A percentile compares a stretch with the other conserved stretches of the same genome.
These are phyloP conservation scores for Ecliptopera silaceata DNA, from an alignment of 2,888 invertebrate genomes.

Conservation along the genomic window DNA sequence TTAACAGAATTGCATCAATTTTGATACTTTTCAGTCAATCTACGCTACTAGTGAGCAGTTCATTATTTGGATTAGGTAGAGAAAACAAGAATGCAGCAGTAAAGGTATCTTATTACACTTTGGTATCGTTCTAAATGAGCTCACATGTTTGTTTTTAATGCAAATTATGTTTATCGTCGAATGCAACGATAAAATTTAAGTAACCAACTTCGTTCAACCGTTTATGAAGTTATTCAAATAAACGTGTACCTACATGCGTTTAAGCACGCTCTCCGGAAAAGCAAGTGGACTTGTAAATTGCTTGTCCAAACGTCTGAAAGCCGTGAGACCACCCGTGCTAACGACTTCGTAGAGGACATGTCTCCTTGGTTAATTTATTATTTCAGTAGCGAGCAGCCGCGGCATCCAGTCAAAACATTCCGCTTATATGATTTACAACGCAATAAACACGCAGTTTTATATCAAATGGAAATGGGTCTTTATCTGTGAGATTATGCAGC, in stretches of 20 bases:
- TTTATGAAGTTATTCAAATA: slow-evolving; percentile 12
- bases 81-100: not conserved
- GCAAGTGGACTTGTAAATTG: slow-evolving; percentile 54
- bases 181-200: not conserved
- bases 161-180: slow-evolving; percentile 10
- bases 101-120: not conserved
- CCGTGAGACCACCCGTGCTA: slow-evolving; percentile 72
- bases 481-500: slow-evolving; percentile 72
- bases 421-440: slow-evolving; percentile 75
- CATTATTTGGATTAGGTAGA: not conserved
- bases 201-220: slow-evolving; percentile 6
- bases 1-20: no score
- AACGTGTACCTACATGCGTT: not conserved
- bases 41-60: not conserved
- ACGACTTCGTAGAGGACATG: slow-evolving; percentile 65
- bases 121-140: not conserved
- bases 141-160: slow-evolving; percentile 13
- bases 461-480: slow-evolving; percentile 79
- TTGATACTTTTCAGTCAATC: no score
- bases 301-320: slow-evolving; percentile 46
- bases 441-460: slow-evolving; percentile 76
- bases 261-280: slow-evolving; percentile 31
- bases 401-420: slow-evolving; percentile 76
- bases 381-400: slow-evolving; percentile 70
- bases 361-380: slow-evolving; percentile 78